A percentile compares a stretch with the other conserved stretches of the same genome.
phyloP scores from a whole-genome alignment of 2,113 vertebrate species.

The Spea bombifrons region DNA sequence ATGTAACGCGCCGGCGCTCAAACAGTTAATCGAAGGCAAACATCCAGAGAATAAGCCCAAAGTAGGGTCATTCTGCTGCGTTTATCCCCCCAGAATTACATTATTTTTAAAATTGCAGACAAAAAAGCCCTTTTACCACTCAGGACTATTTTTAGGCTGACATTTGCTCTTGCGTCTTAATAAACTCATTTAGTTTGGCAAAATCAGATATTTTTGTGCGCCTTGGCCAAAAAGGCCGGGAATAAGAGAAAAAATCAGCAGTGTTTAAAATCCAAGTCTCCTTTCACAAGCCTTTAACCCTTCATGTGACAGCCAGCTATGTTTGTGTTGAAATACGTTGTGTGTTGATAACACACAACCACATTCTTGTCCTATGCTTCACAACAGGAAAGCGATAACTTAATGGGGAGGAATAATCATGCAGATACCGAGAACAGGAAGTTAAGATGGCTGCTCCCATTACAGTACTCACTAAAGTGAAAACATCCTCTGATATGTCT shows the following conservation, averaged over 20 bases:
- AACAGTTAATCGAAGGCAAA: neutral
- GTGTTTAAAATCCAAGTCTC: neutral
- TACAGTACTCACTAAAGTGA: too few species aligned
- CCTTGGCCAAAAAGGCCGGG: neutral
- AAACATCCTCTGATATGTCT: too few species aligned
- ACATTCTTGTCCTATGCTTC: too few species aligned
- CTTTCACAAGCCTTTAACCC: neutral
- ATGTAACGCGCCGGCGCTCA: too few species aligned
- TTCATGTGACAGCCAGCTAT: neutral
- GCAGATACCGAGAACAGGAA: too few species aligned
- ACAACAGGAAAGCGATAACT: too few species aligned
- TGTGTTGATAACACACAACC: too few species aligned
- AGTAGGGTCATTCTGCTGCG: neutral
- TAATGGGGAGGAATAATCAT: too few species aligned
- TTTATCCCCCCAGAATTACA: neutral
- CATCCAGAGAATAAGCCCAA: neutral
- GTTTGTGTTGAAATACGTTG: too few species aligned
- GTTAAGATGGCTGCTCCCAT: too few species aligned
- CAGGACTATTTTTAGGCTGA: conserved; percentile 28
- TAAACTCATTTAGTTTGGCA: conserved; percentile 29
- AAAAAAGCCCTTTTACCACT: conserved; percentile 7
- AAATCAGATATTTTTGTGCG: neutral
- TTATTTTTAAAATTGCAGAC: neutral
- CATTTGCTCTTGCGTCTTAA: conserved; percentile 27
- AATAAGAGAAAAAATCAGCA: neutral